Base-by-base conservation (phyloP, 2,888 invertebrate species). In the Megamerina dolium region DNA sequence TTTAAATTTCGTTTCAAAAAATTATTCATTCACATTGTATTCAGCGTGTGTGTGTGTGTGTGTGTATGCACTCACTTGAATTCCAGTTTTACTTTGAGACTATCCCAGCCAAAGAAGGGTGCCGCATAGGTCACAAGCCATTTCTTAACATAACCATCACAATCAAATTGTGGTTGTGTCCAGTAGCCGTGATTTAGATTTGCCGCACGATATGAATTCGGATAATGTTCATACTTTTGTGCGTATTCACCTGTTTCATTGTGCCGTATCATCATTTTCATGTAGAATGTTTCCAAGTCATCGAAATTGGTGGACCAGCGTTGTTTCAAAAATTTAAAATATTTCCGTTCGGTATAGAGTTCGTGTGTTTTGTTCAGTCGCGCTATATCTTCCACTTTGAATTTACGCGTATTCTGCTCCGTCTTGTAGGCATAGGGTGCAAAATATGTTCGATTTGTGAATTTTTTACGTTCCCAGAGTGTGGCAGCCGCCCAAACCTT, bases 21-120 rank as follows among this genome's bases (percentile, higher is more conserved):
- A n/a, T n/a, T n/a, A n/a, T n/a, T n/a, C n/a, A n/a, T n/a, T n/a
- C n/a, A n/a, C n/a, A n/a, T n/a, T n/a, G n/a, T n/a, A n/a, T n/a
- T n/a, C n/a, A n/a, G n/a, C n/a, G n/a, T n/a, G n/a, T n/a, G n/a
- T n/a, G n/a, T n/a, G n/a, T n/a, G n/a, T n/a, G n/a, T n/a, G n/a
- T n/a, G n/a, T n/a, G n/a, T n/a, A n/a, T n/a, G n/a, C 55, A 79
- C 85, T 85, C 72, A 92, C 92, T 93, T 93, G 74, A 93, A 93
- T 77, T 94, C 93, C 61, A 93, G 74, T 71, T 87, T 87, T 35
- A 82, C 85, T 75, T 86, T 87, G 40, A 93, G 78, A 63, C 85
- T 87, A 68, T 94, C 92, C 92, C 88, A 90, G 38, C 96, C 96
- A 66, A 97, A 96, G 80, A 96, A 96, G 16, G 96, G 96, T 37